phyloP scores from a whole-genome alignment of 2,888 invertebrate genomes.

The Eueremaeus valkanovi region DNA sequence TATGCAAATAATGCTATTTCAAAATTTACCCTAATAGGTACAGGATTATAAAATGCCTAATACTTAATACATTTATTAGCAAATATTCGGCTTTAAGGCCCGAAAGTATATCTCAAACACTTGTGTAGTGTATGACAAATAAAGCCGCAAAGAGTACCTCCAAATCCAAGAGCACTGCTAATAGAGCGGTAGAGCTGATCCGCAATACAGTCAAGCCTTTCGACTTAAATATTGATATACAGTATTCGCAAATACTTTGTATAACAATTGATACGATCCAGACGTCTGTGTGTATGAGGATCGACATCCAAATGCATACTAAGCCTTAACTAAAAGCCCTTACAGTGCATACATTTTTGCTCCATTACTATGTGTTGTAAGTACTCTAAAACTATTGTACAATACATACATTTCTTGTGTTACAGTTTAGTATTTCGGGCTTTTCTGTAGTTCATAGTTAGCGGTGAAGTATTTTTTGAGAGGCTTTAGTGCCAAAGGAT shows the following conservation, averaged over 20 bases:
- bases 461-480: not conserved
- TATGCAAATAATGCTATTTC: not conserved
- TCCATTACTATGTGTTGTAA: too few relatives aligned
- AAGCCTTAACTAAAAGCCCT: conserved; percentile 4
- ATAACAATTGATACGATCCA: conserved; percentile 6
- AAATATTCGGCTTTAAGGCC: not conserved
- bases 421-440: too few relatives aligned
- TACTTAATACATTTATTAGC: conserved; percentile 15
- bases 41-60: not conserved
- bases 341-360: not conserved
- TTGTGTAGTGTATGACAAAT: not conserved
- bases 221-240: not conserved
- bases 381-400: not conserved
- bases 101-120: not conserved
- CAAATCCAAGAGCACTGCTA: not conserved
- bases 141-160: not conserved
- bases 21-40: conserved; percentile 6
- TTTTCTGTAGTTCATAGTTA: not conserved
- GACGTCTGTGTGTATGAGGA: not conserved
- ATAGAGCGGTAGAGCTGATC: not conserved
- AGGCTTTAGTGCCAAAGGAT: not conserved
- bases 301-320: conserved; percentile 11
- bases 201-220: conserved; percentile 14
- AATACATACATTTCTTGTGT: too few relatives aligned
- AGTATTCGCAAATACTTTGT: too few relatives aligned